Conservation (phyloP, 2,113 vertebrate genomes). For the Arizona elegans region DNA sequence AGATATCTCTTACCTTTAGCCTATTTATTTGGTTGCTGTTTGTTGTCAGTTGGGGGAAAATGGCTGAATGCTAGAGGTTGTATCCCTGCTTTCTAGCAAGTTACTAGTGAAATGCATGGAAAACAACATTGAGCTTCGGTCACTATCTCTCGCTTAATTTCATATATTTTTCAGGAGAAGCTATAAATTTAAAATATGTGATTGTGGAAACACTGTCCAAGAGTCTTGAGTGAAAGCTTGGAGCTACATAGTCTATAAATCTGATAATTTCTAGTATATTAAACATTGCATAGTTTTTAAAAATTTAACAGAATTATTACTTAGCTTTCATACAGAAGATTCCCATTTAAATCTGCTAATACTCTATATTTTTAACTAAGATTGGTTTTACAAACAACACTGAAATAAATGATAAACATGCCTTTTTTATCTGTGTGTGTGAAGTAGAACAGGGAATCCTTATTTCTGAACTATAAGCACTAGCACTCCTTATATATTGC, state of each 20-base stretch:
- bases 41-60: not conserved
- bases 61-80: not conserved
- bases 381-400: not conserved
- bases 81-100: not conserved
- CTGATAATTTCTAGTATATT: constrained; percentile 41
- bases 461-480: not conserved
- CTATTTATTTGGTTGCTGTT: not conserved
- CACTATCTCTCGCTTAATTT: not conserved
- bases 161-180: constrained; percentile 24
- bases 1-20: no score
- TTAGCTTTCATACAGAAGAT: constrained; percentile 27
- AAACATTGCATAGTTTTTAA: constrained; percentile 52
- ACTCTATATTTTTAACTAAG: constrained; percentile 25
- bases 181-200: constrained; percentile 52
- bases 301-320: constrained; percentile 43
- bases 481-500: no score
- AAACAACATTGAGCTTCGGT: not conserved
- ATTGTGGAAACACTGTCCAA: constrained; percentile 40
- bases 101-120: not conserved
- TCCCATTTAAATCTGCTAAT: constrained; percentile 32
- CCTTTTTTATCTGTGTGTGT: not conserved
- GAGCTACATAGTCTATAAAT: constrained; percentile 49
- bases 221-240: constrained; percentile 51
- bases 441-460: not conserved
- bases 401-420: not conserved